Evolutionary conservation across 2,888 invertebrate genomes (phyloP).

Genomic region (Yponomeuta sedellus): DNA sequence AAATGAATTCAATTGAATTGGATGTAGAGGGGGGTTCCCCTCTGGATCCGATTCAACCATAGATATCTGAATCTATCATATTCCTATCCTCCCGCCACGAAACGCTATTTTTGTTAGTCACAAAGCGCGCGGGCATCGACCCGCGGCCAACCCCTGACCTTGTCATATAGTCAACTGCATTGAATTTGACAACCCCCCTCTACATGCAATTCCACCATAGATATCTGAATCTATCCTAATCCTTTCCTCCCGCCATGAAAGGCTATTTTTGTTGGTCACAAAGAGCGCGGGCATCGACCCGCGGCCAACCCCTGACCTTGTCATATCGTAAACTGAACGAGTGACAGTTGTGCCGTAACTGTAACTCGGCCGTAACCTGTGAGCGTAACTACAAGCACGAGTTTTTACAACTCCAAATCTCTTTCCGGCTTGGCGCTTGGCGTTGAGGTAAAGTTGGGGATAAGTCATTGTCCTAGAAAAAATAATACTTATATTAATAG

Average conservation of each 20-base stretch:
- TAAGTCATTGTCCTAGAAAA: too few species aligned
- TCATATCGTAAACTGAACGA: constrained; percentile 61
- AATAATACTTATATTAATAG: too few species aligned
- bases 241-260: neutral
- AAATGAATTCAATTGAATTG: too few species aligned
- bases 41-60: too few species aligned
- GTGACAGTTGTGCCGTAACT: constrained; percentile 14
- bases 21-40: too few species aligned
- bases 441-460: too few species aligned
- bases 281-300: constrained; percentile 59
- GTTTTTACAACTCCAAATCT: neutral
- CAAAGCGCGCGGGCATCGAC: constrained; percentile 51
- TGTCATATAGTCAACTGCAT: too few species aligned
- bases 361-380: neutral
- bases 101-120: constrained; percentile 2
- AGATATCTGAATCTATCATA: neutral
- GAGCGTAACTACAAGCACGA: neutral
- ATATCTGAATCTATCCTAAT: neutral
- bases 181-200: too few species aligned
- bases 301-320: constrained; percentile 74
- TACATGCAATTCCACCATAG: too few species aligned
- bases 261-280: constrained; percentile 9
- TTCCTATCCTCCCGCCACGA: neutral
- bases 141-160: constrained; percentile 74
- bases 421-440: too few species aligned